A percentile compares a stretch with the other conserved stretches of the same genome.
Conservation (phyloP, 2,113 vertebrate genomes). For the Ctenomys sociabilis region DNA sequence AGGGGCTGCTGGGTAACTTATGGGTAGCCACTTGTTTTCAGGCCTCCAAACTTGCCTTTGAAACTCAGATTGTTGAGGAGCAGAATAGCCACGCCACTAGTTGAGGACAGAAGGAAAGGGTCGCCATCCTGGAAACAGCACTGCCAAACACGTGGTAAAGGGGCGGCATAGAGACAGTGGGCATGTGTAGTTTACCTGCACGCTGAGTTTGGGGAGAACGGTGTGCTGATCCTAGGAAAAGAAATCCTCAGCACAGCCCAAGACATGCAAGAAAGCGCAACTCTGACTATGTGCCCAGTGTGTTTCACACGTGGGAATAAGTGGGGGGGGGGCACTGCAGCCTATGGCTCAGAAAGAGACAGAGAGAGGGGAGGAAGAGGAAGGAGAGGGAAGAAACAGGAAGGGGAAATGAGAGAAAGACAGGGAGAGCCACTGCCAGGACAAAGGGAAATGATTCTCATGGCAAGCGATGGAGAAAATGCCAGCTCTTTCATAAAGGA, state of each 20-base stretch:
- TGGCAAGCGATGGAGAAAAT: neutral
- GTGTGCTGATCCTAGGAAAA: neutral
- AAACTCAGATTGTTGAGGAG: neutral
- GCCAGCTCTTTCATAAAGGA: neutral
- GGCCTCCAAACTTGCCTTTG: slow-evolving; percentile 18
- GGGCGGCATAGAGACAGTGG: neutral
- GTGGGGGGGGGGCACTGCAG: neutral
- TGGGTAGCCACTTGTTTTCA: slow-evolving; percentile 44
- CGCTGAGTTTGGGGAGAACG: neutral
- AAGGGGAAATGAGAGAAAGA: neutral
- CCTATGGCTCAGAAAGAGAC: neutral
- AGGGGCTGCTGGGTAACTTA: slow-evolving; percentile 28
- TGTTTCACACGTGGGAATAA: neutral
- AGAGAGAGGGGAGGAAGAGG: neutral
- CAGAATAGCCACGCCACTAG: neutral
- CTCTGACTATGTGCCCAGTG: neutral
- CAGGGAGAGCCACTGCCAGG: neutral
- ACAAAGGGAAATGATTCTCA: neutral
- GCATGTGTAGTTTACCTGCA: accelerated
- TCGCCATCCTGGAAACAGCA: neutral
- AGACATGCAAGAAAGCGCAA: no score
- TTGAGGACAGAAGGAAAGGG: neutral
- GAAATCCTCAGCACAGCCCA: neutral
- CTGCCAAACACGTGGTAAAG: neutral
- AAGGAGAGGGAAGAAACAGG: no score